Evolutionary conservation across 1,140 invertebrate species (phyloP).

Genomic region (Ostrea edulis): DNA sequence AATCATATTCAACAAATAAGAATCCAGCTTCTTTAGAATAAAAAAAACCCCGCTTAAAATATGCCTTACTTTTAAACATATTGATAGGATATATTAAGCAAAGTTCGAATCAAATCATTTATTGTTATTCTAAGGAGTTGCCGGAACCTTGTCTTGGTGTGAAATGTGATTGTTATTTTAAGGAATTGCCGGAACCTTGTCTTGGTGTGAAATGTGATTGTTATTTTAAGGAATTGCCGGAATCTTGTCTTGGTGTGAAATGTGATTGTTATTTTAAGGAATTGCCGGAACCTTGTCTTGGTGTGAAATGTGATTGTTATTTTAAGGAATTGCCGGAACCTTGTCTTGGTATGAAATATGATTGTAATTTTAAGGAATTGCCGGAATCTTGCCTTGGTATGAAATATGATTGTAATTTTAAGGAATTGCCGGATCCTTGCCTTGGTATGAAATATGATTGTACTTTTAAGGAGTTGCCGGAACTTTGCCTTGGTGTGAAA

Average conservation of each 20-base stretch:
- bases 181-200: not conserved
- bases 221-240: not conserved
- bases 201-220: not conserved
- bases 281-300: not conserved
- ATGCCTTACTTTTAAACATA: too few species aligned
- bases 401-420: not conserved
- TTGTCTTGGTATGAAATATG: not conserved
- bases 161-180: not conserved
- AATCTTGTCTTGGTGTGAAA: not conserved
- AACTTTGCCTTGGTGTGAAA: not conserved
- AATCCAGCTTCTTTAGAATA: too few species aligned
- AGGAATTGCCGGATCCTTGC: not conserved
- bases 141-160: not conserved
- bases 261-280: not conserved
- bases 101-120: too few species aligned
- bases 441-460: not conserved
- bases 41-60: too few species aligned
- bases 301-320: not conserved
- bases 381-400: not conserved
- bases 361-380: not conserved
- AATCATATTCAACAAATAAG: too few species aligned
- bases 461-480: not conserved
- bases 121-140: not conserved
- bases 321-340: not conserved
- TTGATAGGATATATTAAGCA: too few species aligned